Base-by-base conservation (phyloP, 1,140 invertebrate species). In the Oedothorax gibbosus region DNA sequence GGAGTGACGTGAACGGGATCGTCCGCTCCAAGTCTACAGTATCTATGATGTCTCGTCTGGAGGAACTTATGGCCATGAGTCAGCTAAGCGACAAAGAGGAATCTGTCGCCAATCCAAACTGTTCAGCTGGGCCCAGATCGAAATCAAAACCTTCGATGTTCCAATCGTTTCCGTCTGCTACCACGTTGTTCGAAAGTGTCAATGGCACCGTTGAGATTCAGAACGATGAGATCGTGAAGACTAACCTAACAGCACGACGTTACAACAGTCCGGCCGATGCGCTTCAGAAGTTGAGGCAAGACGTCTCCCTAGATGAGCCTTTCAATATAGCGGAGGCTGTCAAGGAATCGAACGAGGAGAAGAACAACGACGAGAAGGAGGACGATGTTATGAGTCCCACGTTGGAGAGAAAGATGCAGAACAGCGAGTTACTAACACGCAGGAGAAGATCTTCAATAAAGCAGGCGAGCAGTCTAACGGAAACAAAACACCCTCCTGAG, bases 11-110 rank as follows among this genome's bases (percentile, higher is more conserved):
- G 10, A 87, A 85, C 21, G 86, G 80, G n/a, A 86, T 89, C n/a
- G 86, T 87, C 21, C 65, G 88, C 1, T 89, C 88, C 7, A 87
- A 88, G 83, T 89, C 89, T 4, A 89, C 87, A 62, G 87, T 86
- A 20, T 88, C 87, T 10, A 85, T 87, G 21, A 69, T 88, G 75
- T 85, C 87, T 0, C 85, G 78, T 3, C 62, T 83, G 0, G 81
- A 83, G 49, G 81, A 83, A 15, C 60, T 83, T 7, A 83, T 82
- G 80, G 83, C 75, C 8, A 51, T 72, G 66, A 72, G 68, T 64
- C 65, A 50, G 6, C 35, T 57, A 0, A 54, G 50, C 15, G 81
- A 60, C 0, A 68, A 68, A 11, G 71, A 65, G 10, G 81, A 65
- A 49, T 66, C 57, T 9, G 71, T 50, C 8, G 60, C 57, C 4